Conservation (phyloP, 2,797 vertebrate species). For the Anguilla anguilla region DNA sequence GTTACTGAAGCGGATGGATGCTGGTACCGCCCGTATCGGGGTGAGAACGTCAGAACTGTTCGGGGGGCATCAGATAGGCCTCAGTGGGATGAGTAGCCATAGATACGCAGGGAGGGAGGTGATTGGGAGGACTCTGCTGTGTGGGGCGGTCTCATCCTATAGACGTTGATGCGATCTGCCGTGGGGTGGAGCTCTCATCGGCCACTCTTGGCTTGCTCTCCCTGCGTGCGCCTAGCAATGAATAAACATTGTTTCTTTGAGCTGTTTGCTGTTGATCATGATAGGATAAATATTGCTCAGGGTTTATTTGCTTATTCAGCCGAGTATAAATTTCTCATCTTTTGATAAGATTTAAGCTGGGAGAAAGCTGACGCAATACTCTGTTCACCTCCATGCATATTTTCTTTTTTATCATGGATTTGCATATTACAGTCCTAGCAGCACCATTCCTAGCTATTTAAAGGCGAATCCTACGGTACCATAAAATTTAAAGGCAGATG, state of each 20-base stretch:
- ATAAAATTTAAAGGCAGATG: background rate
- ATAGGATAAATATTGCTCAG: background rate
- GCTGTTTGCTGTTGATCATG: background rate
- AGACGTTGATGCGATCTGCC: background rate
- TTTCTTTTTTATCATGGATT: background rate
- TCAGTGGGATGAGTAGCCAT: background rate
- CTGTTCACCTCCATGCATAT: background rate
- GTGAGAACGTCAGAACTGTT: background rate
- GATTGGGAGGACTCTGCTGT: background rate
- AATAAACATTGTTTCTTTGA: background rate
- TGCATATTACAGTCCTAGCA: background rate
- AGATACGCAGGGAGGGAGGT: background rate
- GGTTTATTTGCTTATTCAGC: background rate
- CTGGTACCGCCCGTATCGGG: background rate
- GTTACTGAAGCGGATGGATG: background rate
- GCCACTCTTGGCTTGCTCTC: background rate
- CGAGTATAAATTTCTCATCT: background rate
- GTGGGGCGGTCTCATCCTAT: background rate
- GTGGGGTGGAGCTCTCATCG: background rate
- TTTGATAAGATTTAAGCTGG: background rate
- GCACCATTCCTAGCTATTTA: background rate
- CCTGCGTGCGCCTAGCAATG: background rate
- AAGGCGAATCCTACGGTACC: background rate
- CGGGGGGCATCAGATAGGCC: background rate
- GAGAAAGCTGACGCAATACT: background rate